These are phyloP conservation scores for Dioctria rufipes DNA, from an alignment of 2,888 invertebrate species.

Conservation along the genomic window DNA sequence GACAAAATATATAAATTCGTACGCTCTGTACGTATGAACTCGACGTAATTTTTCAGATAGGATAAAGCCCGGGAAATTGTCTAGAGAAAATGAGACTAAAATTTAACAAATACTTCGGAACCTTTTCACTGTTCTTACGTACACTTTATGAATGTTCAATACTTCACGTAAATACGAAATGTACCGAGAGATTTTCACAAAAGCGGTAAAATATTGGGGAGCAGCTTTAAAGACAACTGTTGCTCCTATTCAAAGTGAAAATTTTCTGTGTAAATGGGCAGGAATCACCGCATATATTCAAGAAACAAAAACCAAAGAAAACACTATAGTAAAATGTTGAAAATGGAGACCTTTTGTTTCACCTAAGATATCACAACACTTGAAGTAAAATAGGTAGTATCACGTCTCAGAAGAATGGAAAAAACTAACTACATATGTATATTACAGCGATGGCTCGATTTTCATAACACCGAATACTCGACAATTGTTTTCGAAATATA, in stretches of 20 bases:
- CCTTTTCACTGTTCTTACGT: not conserved
- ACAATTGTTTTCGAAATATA: too few relatives aligned
- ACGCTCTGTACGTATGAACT: not conserved
- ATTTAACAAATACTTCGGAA: not conserved
- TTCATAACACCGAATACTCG: too few relatives aligned
- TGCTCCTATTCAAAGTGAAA: not conserved
- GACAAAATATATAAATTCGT: too few relatives aligned
- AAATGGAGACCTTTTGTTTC: not conserved
- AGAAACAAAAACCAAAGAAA: not conserved
- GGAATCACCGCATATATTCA: not conserved
- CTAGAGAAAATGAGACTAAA: not conserved
- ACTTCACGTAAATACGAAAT: not conserved
- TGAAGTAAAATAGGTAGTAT: not conserved
- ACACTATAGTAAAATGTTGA: not conserved
- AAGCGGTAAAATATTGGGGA: conserved; percentile 2
- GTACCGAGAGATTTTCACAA: not conserved
- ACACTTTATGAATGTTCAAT: not conserved
- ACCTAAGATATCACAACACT: conserved; percentile 4
- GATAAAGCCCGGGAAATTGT: conserved; percentile 37
- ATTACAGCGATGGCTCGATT: too few relatives aligned
- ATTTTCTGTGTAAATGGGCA: not conserved
- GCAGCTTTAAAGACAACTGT: conserved; percentile 51
- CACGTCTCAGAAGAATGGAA: too few relatives aligned
- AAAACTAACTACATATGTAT: too few relatives aligned
- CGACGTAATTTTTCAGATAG: conserved; percentile 2